Base-by-base conservation (phyloP, 2,113 vertebrate species). In the Caranx ignobilis region DNA sequence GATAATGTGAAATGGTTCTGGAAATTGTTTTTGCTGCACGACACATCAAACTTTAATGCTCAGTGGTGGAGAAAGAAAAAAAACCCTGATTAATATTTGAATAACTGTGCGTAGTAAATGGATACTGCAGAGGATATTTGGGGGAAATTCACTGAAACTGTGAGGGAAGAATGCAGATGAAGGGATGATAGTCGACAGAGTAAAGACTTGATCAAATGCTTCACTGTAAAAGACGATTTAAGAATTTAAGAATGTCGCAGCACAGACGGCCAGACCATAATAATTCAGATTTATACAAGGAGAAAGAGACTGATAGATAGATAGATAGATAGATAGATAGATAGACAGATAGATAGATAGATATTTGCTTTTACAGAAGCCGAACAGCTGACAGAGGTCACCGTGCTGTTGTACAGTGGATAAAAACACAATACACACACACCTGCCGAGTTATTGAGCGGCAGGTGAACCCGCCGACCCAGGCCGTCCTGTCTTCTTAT, bases 21-120 rank as follows among this genome's bases (percentile, higher is more conserved):
- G 71, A 76, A 79, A 70, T 78, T 34, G 37, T 63, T 81, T 81
- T 69, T 50, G 37, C 52, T 32, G 54, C 47, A 10, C 5, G 63
- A 74, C 64, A 5, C 7, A 10, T 82, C 31, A 77, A 6, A 52
- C 8, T 68, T 8, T 31, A 6, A 75, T 0, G 56, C 35, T 80
- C 16, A 21, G 26, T 11, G 19, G 11, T n/a, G 19, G 15, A 12
- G 12, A 19, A 11, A 6, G 11, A 41, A 10, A 52, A 55, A 18
- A 34, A 35, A 6, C 6, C 18, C 47, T 77, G 47, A 68, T 70
- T 7, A 56, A 62, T 55, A 31, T 79, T 54, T 19, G 41, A 71
- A 47, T 16, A 50, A 43, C 2, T 59, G 37, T 39, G 19, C 21
- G 21, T 13, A n/a, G 3, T 73, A 21, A 35, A 21, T 43, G n/a